phyloP scores from a whole-genome alignment of 2,888 invertebrate species.

The Tromatobia lineatoria region DNA sequence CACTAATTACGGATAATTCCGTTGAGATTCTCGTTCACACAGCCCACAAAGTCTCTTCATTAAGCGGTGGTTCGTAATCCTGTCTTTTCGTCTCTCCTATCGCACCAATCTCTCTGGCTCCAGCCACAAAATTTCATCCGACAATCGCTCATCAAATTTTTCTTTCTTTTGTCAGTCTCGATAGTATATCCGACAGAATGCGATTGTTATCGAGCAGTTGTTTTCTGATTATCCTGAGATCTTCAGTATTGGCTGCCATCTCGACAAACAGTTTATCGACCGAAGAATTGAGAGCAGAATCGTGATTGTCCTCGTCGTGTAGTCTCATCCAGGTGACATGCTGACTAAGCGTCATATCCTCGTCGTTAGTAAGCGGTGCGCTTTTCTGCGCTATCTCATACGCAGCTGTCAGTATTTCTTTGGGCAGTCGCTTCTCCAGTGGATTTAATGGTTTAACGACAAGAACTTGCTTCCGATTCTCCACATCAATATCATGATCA shows the following conservation, averaged over 20 bases:
- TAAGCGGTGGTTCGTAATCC: background rate
- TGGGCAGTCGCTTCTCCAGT: constrained; percentile 85
- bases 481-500: constrained; percentile 84
- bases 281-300: constrained; percentile 71
- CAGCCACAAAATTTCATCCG: background rate
- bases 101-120: background rate
- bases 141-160: constrained; percentile 37
- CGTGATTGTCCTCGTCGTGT: constrained; percentile 73
- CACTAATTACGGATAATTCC: constrained; percentile 31
- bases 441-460: constrained; percentile 86
- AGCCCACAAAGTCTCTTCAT: constrained; percentile 12
- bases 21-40: constrained; percentile 15
- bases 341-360: constrained; percentile 74
- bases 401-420: constrained; percentile 84
- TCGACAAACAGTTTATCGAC: constrained; percentile 76
- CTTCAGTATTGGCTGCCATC: constrained; percentile 78
- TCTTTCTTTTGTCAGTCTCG: constrained; percentile 62
- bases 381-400: constrained; percentile 85
- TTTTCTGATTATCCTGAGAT: constrained; percentile 78
- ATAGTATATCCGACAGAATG: constrained; percentile 77
- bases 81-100: background rate
- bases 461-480: constrained; percentile 84
- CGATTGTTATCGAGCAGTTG: constrained; percentile 80
- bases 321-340: constrained; percentile 76
- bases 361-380: constrained; percentile 75